Evolutionary conservation across 2,797 vertebrate species (phyloP), one percentile per base, ranked within the genome.

Genomic region (Nannoperca australis): DNA sequence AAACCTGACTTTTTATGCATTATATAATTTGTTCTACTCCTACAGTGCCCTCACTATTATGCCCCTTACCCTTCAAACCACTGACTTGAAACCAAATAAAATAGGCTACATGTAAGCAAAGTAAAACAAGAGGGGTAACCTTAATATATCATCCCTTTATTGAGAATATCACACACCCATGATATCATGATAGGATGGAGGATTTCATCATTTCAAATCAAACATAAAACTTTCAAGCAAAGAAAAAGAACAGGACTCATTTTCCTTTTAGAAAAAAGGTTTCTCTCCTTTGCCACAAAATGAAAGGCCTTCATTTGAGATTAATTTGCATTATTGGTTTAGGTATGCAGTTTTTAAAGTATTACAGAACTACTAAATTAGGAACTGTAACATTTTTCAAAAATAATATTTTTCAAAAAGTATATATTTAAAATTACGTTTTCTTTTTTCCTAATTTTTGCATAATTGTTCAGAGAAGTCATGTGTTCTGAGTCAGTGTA

Each of bases 141-240:
- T 88, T 87, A 74, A 89, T 89, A 87, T 80, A 79, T 89, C 69
- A 93, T 93, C 76, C 74, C 85, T 96, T 96, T 96, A 95, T 95
- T 95, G 90, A 92, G 86, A 94, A 90, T 91, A 91, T 86, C 93
- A 91, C 93, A 94, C 91, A 93, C 84, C 91, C 86, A 88, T 88
- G 72, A 89, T 90, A 91, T 84, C 78, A 84, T 81, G 55, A 88
- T 85, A 86, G 78, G 82, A 90, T 88, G 81, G 82, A 89, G 75
- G 78, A 90, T 81, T 87, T 73, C 59, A 76, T 86, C 79, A 87
- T 82, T 86, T 89, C 78, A 93, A 93, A 93, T 89, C 87, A 95
- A 91, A 89, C 82, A 88, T 85, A 83, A 92, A 91, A 90, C 79
- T 88, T 86, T 90, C 90, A 93, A 93, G 82, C 83, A 92, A 92